Percentiles rank a stretch among this genome's conserved stretches.
phyloP scores from a whole-genome alignment of 2,113 vertebrate species.

The Sisor rabdophorus region DNA sequence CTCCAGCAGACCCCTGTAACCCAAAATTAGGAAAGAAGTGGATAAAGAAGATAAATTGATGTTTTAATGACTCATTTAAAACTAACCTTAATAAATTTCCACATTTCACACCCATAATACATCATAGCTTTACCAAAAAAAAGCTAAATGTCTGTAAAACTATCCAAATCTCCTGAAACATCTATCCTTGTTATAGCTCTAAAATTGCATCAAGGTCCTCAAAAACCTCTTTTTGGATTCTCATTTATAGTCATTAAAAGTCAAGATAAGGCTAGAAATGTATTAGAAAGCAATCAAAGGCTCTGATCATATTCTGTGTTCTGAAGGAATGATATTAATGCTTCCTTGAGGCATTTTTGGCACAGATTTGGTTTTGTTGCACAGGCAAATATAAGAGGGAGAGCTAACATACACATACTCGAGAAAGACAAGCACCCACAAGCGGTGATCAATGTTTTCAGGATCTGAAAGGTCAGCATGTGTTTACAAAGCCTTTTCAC shows the following conservation, averaged over 20 bases:
- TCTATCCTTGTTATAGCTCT: conserved; percentile 12
- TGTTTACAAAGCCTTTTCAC: conserved; percentile 25
- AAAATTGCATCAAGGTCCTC: conserved; percentile 14
- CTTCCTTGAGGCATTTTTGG: conserved; percentile 18
- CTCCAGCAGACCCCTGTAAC: no score
- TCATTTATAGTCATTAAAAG: conserved; percentile 29
- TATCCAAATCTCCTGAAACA: not conserved
- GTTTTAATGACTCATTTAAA: not conserved
- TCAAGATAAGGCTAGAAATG: not conserved
- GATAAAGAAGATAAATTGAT: not conserved
- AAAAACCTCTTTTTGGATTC: conserved; percentile 18
- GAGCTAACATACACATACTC: not conserved
- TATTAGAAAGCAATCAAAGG: conserved; percentile 26
- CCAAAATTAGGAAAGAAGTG: no score
- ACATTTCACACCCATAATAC: not conserved
- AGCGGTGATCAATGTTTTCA: not conserved
- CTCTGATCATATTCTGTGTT: conserved; percentile 12
- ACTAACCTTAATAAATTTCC: no score
- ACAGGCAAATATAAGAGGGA: conserved; percentile 17
- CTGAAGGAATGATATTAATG: conserved; percentile 6
- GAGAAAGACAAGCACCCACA: not conserved
- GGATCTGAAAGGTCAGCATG: conserved; percentile 11
- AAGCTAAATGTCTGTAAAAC: not conserved
- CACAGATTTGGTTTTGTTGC: conserved; percentile 21
- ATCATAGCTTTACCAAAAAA: not conserved